phyloP scores from a whole-genome alignment of 2,888 invertebrate genomes.

The Celastrina argiolus region DNA sequence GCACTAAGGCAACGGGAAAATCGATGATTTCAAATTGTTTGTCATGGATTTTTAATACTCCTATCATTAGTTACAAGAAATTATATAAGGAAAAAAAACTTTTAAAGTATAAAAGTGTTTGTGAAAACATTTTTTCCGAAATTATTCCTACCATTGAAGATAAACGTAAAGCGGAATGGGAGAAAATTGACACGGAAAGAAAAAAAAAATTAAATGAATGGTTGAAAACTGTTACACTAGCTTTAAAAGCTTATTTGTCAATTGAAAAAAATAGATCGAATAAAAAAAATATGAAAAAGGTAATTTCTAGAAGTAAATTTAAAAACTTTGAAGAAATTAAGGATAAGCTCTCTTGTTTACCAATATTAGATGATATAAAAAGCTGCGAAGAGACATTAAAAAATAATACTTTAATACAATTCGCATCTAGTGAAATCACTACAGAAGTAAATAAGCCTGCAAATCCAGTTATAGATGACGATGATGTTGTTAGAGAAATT shows the following conservation, averaged over 20 bases:
- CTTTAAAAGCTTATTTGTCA: slow-evolving; percentile 44
- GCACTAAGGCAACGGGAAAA: slow-evolving; percentile 80
- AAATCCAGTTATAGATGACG: slow-evolving; percentile 63
- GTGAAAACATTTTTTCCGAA: slow-evolving; percentile 58
- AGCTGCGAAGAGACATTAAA: slow-evolving; percentile 43
- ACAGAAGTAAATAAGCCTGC: slow-evolving; percentile 43
- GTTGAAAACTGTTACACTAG: slow-evolving; percentile 41
- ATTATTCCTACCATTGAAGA: slow-evolving; percentile 62
- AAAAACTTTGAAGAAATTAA: background rate
- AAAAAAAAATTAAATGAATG: slow-evolving; percentile 53
- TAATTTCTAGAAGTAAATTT: background rate
- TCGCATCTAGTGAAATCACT: slow-evolving; percentile 56
- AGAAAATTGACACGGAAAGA: slow-evolving; percentile 57
- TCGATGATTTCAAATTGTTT: slow-evolving; percentile 75
- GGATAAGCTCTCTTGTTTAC: slow-evolving; percentile 43
- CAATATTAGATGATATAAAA: slow-evolving; percentile 49
- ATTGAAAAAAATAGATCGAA: slow-evolving; percentile 29
- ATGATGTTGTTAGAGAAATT: slow-evolving; percentile 64
- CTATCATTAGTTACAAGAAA: slow-evolving; percentile 56
- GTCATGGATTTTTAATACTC: slow-evolving; percentile 69
- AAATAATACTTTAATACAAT: slow-evolving; percentile 42
- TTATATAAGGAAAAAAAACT: slow-evolving; percentile 45
- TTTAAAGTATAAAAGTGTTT: slow-evolving; percentile 48
- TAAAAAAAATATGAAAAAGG: background rate
- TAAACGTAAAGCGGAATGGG: slow-evolving; percentile 52